Evolutionary conservation across 2,797 vertebrate species (phyloP), one percentile per base, ranked within the genome.

Genomic region (Coilia nasus): DNA sequence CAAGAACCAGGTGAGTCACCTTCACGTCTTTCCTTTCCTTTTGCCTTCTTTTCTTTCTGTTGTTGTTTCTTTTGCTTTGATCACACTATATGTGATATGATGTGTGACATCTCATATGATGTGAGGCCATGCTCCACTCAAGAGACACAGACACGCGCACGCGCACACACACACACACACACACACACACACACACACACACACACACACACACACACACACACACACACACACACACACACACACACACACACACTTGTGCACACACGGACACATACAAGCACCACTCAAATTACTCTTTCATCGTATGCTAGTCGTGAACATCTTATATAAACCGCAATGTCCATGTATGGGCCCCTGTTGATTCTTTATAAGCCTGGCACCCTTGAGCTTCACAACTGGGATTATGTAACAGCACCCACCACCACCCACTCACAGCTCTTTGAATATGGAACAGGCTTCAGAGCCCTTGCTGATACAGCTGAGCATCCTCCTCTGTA

Each of bases 1-100:
- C 46, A 99, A 99, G 93, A 94, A 95, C 54, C 97, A 98, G 97
- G 98, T 99, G 67, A 85, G 81, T 14, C 46, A 71, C 0, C 67
- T 15, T 10, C 14, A 17, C 67, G 1, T 19, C 35, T 11, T 44
- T 78, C 41, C 5, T 44, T 75, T 35, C 12, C 28, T 31, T 75
- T 2, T 54, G 7, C 9, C 7, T 54, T 54, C 50, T 54, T 54
- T 14, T 54, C 50, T 54, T 54, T 14, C 50, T 54, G 9, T 54
- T 54, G 2, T 54, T 14, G 7, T 54, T 14, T 54, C 50, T 54
- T 54, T 54, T 54, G 50, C 7, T 54, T 54, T 54, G 50, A 1
- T 54, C 50, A 54, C 50, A 54, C 50, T 14, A 9, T 54, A 47
- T 56, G 0, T 25, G n/a, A n/a, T n/a, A n/a, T n/a, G n/a, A n/a